A percentile compares a stretch with the other conserved stretches of the same genome.
These are phyloP conservation scores for Polymixis flavicincta DNA, from an alignment of 2,888 invertebrate genomes.

Conservation along the genomic window DNA sequence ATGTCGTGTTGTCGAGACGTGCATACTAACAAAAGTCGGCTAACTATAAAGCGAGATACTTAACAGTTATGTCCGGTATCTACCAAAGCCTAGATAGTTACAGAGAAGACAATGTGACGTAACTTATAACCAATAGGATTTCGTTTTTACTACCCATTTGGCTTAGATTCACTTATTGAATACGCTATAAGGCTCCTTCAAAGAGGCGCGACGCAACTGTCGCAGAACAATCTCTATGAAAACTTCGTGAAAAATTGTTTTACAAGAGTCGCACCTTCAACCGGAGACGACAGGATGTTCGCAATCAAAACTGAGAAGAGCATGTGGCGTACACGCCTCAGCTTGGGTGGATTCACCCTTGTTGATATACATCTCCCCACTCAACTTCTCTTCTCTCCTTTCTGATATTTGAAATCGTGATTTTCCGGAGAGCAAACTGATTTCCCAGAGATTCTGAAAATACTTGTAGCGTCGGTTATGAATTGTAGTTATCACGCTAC, in stretches of 20 bases:
- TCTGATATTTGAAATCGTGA: not conserved
- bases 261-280: not conserved
- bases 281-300: not conserved
- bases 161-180: too few relatives aligned
- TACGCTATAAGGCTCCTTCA: too few relatives aligned
- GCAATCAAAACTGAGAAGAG: too few relatives aligned
- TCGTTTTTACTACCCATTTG: not conserved
- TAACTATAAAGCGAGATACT: slow-evolving; percentile 16
- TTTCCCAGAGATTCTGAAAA: not conserved
- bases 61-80: slow-evolving; percentile 2
- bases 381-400: not conserved
- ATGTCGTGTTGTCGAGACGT: slow-evolving; percentile 10
- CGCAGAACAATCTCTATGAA: too few relatives aligned
- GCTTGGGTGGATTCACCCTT: too few relatives aligned
- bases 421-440: not conserved
- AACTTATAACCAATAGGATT: not conserved
- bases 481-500: not conserved
- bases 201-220: too few relatives aligned
- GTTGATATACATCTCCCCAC: too few relatives aligned
- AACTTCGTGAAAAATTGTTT: too few relatives aligned
- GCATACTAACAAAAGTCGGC: slow-evolving; percentile 24
- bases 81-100: not conserved
- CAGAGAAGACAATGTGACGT: not conserved
- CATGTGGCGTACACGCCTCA: not conserved
- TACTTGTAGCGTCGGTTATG: not conserved